Evolutionary conservation across 2,113 vertebrate genomes (phyloP), one percentile per base, ranked within the genome.

Genomic region (Poicephalus gulielmi): DNA sequence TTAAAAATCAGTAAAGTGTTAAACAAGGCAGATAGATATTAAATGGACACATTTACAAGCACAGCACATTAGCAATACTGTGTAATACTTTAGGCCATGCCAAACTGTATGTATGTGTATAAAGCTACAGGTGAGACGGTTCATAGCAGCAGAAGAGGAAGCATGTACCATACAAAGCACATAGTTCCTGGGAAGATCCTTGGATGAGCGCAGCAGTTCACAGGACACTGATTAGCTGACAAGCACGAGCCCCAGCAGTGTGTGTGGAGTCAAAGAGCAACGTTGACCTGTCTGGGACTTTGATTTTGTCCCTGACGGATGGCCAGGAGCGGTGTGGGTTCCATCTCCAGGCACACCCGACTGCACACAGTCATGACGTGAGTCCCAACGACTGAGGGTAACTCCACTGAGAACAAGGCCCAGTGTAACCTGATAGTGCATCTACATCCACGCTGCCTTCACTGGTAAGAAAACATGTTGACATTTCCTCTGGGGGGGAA

Each of bases 1-100:
- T 95, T 88, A 94, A 77, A 96, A 90, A 97, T 97, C 93, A 98
- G 96, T 97, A 96, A 83, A 94, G 87, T 97, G 98, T 99, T 99
- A 98, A 96, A 95, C 14, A 55, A 62, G 90, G 96, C 97, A 96
- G 96, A 69, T 94, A 98, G 96, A 69, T 93, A 98, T 97, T 98
- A 98, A 97, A 91, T 46, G 96, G 92, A 97, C 90, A 96, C 91
- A 78, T 91, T 87, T 97, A 97, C 95, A 98, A 96, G 93, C 96
- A 98, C 95, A 97, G 96, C 84, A 97, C 64, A 59, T 97, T 96
- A 97, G 97, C 95, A 86, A 97, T 13, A 53, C 77, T 69, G 76
- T 90, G 92, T 83, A 69, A 97, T 76, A 94, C 88, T 96, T 90
- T 46, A 97, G 98, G 96, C 96, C 96, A 97, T 22, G 83, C 95